phyloP scores from a whole-genome alignment of 2,888 invertebrate genomes.

The Dinocampus coccinellae region DNA sequence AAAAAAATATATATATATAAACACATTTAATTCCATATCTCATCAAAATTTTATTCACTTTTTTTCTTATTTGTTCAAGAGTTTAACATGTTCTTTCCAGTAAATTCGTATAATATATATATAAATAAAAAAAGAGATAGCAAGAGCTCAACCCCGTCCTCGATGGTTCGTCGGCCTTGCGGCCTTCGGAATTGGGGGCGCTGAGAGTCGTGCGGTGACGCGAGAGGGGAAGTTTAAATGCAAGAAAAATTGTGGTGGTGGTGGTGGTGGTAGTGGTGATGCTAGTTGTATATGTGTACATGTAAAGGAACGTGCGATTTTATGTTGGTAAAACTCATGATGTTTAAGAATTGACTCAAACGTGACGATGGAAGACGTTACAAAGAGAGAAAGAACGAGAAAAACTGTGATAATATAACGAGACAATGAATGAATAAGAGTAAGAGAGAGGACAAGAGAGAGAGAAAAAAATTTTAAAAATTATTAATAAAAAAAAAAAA shows the following conservation, averaged over 20 bases:
- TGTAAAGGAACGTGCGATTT: not conserved
- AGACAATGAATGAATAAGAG: too few species aligned
- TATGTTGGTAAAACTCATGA: not conserved
- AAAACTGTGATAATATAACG: not conserved
- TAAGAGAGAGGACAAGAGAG: not conserved
- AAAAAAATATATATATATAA: not conserved
- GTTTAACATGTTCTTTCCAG: slow-evolving; percentile 31
- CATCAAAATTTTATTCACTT: not conserved
- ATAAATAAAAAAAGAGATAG: slow-evolving; percentile 29
- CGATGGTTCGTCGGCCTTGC: slow-evolving; percentile 62
- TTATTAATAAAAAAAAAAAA: too few species aligned
- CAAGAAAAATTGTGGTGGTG: not conserved
- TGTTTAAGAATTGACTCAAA: not conserved
- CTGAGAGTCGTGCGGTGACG: slow-evolving; percentile 41
- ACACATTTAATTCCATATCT: not conserved
- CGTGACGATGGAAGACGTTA: not conserved
- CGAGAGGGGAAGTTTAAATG: slow-evolving; percentile 38
- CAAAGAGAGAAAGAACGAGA: not conserved
- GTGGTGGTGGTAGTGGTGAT: not conserved
- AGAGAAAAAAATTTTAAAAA: too few species aligned
- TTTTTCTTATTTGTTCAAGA: not conserved
- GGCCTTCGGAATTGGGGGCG: slow-evolving; percentile 64
- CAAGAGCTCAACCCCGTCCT: slow-evolving; percentile 57
- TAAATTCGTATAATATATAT: slow-evolving; percentile 21
- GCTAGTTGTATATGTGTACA: not conserved